Evolutionary conservation across 2,888 invertebrate genomes (phyloP).

Genomic region (Xylocampa areola): DNA sequence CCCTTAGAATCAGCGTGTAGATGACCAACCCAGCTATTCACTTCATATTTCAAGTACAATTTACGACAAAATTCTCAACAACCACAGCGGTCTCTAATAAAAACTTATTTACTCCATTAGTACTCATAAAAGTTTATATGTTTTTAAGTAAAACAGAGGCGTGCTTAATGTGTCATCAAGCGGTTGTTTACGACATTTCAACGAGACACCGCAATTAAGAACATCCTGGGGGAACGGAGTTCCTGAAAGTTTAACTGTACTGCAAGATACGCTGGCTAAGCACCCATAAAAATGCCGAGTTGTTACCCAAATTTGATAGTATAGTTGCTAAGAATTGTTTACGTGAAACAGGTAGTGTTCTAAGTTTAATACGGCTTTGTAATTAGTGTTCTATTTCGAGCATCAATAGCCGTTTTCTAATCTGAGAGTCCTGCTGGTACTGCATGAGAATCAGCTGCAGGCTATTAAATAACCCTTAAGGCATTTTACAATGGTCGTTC

Average conservation of each 20-base stretch:
- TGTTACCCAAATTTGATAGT: constrained; percentile 33
- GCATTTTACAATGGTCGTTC: constrained; percentile 38
- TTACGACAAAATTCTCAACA: constrained; percentile 17
- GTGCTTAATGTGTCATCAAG: constrained; percentile 67
- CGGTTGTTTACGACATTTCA: constrained; percentile 74
- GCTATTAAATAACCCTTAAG: constrained; percentile 32
- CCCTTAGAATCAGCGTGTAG: too few relatives aligned
- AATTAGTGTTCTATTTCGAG: constrained; percentile 27
- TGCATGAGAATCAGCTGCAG: constrained; percentile 26
- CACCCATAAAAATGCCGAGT: constrained; percentile 41
- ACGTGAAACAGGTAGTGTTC: constrained; percentile 27
- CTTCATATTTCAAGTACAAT: constrained; percentile 12
- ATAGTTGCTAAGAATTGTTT: constrained; percentile 34
- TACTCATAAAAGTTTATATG: constrained; percentile 65
- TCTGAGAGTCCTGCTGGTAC: constrained; percentile 2
- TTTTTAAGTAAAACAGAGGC: constrained; percentile 62
- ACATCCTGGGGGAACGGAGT: constrained; percentile 64
- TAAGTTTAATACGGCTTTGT: constrained; percentile 17
- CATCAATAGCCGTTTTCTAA: constrained; percentile 34
- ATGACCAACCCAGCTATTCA: too few relatives aligned
- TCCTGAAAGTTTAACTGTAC: constrained; percentile 45
- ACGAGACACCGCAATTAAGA: constrained; percentile 74
- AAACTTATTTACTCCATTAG: constrained; percentile 61
- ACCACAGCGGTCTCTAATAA: constrained; percentile 48
- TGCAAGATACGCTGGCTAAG: constrained; percentile 41